phyloP scores from a whole-genome alignment of 2,113 vertebrate species.

The Dolichotis patagonum region DNA sequence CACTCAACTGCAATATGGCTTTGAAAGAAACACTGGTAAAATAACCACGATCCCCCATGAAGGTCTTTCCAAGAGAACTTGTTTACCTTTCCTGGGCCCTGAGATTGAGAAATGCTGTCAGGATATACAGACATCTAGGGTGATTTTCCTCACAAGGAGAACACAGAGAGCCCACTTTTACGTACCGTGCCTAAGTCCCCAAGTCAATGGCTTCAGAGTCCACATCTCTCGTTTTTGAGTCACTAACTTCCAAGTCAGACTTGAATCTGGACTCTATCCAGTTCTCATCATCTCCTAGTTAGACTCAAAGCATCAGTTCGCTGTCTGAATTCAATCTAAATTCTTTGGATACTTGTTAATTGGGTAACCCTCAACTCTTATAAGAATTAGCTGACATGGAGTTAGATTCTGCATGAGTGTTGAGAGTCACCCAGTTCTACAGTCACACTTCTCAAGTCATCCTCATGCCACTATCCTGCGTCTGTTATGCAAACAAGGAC shows the following conservation, averaged over 20 bases:
- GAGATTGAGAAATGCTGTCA: not conserved
- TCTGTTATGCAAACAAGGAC: not conserved
- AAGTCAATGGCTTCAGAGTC: not conserved
- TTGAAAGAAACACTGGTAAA: not conserved
- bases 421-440: not conserved
- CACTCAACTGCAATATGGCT: not conserved
- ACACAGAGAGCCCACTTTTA: not conserved
- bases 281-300: not conserved
- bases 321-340: not conserved
- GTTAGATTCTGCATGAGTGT: not conserved
- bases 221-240: not conserved
- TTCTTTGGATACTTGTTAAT: constrained; percentile 2
- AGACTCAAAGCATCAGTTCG: not conserved
- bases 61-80: not conserved
- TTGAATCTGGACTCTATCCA: not conserved
- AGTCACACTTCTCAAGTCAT: not conserved
- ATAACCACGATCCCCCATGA: not conserved
- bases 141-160: not conserved
- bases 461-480: not conserved
- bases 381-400: not conserved
- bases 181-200: not conserved
- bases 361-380: not conserved
- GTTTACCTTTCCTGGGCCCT: not conserved
- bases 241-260: not conserved
- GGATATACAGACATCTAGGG: not conserved